Percentiles rank a stretch among this genome's conserved stretches.
Evolutionary conservation across 2,113 vertebrate genomes (phyloP).

Genomic region (human (Homo sapiens)): DNA sequence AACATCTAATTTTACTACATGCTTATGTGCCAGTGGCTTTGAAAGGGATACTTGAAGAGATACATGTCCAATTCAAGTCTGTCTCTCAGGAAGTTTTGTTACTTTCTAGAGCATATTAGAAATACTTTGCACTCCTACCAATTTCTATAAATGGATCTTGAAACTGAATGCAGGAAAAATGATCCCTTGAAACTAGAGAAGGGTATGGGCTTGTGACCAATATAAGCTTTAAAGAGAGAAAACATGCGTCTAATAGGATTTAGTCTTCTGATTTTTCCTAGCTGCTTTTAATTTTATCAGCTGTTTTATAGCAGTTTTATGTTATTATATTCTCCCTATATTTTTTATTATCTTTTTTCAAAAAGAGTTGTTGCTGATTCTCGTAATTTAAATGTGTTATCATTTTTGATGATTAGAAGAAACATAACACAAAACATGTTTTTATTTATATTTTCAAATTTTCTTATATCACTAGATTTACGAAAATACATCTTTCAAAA

Average conservation of each 20-base stretch:
- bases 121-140: not conserved
- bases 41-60: not conserved
- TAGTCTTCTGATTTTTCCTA: not conserved
- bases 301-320: not conserved
- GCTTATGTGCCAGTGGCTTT: not conserved
- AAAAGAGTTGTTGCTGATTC: not conserved
- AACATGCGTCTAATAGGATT: not conserved
- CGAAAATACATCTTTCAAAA: not conserved
- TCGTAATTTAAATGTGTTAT: not conserved
- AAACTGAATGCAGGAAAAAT: not conserved
- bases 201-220: not conserved
- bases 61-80: not conserved
- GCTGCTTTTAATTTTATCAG: not conserved
- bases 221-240: not conserved
- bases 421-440: not conserved
- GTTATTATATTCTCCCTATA: not conserved
- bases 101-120: not conserved
- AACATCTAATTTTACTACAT: not conserved
- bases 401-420: not conserved
- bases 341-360: not conserved
- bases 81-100: not conserved
- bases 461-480: not conserved
- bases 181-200: not conserved
- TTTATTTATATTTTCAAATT: not conserved
- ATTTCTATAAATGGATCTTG: not conserved